phyloP scores from a whole-genome alignment of 1,140 invertebrate species.

The Drosophila virilis region DNA sequence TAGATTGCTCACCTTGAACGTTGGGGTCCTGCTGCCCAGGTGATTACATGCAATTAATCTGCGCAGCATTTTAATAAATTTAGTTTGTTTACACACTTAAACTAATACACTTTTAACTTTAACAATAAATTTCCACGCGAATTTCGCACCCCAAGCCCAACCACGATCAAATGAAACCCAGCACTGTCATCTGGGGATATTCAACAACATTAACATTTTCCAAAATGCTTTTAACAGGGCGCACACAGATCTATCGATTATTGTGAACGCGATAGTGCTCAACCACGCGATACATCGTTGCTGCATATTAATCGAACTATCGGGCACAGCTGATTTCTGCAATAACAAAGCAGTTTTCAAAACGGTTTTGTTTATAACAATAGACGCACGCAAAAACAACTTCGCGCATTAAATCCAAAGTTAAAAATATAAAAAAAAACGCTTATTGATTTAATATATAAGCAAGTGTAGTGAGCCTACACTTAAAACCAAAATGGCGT shows the following conservation, averaged over 20 bases:
- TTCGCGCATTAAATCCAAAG: not conserved
- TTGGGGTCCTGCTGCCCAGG: slow-evolving; percentile 9
- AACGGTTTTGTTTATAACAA: slow-evolving; percentile 54
- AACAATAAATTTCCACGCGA: slow-evolving; percentile 1
- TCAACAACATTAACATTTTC: not conserved
- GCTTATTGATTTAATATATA: slow-evolving; percentile 22
- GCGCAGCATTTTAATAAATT: slow-evolving; percentile 41
- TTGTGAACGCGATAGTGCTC: too few species aligned
- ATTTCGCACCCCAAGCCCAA: not conserved
- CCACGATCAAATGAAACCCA: slow-evolving; percentile 14
- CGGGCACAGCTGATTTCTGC: slow-evolving; percentile 44
- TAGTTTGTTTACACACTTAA: slow-evolving; percentile 8
- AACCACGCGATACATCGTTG: not conserved
- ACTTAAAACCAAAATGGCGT: slow-evolving; percentile 54
- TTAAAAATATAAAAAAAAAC: slow-evolving; percentile 16
- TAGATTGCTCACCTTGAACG: slow-evolving; percentile 47
- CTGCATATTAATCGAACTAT: not conserved
- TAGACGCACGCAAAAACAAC: slow-evolving; percentile 26
- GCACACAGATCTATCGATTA: not conserved
- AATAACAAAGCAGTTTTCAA: slow-evolving; percentile 50
- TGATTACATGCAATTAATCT: slow-evolving; percentile 24
- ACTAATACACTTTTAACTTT: not conserved
- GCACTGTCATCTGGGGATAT: slow-evolving; percentile 1
- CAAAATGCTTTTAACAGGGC: slow-evolving; percentile 5
- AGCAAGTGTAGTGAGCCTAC: slow-evolving; percentile 3